Base-by-base conservation (phyloP, 2,888 invertebrate species). In the Cryptocheilus praepositus region DNA sequence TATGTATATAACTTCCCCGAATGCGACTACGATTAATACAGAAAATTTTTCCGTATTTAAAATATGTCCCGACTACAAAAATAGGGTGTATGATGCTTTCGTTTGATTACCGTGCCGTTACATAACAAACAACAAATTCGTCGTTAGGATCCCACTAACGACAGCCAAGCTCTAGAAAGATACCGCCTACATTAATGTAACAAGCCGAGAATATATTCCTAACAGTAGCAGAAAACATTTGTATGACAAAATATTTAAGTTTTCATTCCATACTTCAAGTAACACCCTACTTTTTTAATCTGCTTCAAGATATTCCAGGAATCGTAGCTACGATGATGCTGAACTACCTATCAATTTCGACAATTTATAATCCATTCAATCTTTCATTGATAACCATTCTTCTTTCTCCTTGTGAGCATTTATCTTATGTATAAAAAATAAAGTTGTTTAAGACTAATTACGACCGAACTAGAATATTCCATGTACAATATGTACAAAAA, bases 51-150 rank as follows among this genome's bases (percentile, higher is more conserved):
- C 70, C 61, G 62, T 77, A 74, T 77, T 77, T 66, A 77, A 77
- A 77, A 77, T 77, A 77, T 61, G 36, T 77, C 70, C 69, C 28
- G 56, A 18, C 64, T 77, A 77, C 52, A 77, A 77, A 77, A 77
- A 77, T 77, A 77, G 66, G 63, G 61, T 67, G 60, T 61, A 58
- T 57, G 46, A 52, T 57, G 57, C 45, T 70, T 74, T 74, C 72
- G 67, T 67, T 70, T 77, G 61, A 70, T 73, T 74, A 70, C 78
- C 61, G 61, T 54, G 60, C 49, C 46, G 36, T 19, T 61, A 51
- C 61, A 72, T 21, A 61, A 21, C 62, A 45, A 60, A n/a, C 36
- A 52, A 51, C 46, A 59, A 76, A 54, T n/a, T 18, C 8, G 18
- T 18, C 49, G 16, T n/a, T 18, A 49, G 2, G 25, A 11, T 18